Evolutionary conservation across 2,113 vertebrate species (phyloP).

Genomic region (Lamprologus sp.): DNA sequence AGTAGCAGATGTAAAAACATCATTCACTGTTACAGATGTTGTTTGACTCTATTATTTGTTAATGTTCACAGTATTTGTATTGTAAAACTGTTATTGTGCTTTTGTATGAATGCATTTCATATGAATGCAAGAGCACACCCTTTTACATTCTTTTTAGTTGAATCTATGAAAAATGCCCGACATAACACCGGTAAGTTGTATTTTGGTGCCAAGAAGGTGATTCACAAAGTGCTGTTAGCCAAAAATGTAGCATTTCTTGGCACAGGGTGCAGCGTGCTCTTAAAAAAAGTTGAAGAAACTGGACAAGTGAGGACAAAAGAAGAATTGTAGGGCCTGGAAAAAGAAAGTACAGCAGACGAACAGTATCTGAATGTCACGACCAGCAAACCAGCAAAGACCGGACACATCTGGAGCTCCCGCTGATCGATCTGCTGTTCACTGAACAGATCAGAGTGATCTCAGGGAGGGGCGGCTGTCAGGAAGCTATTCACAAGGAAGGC

Average conservation of each 20-base stretch:
- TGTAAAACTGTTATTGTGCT: not conserved
- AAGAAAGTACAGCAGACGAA: accelerated
- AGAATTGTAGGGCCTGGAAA: accelerated
- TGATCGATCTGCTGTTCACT: not conserved
- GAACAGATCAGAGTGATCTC: not conserved
- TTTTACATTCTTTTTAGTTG: not conserved
- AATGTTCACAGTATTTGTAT: not conserved
- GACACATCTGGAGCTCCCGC: not conserved
- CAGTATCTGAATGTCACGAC: accelerated
- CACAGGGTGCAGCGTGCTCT: not conserved
- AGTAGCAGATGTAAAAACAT: not conserved
- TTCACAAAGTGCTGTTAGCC: not conserved
- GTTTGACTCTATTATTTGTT: not conserved
- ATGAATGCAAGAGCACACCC: not conserved
- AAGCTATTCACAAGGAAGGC: not conserved
- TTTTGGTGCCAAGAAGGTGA: not conserved
- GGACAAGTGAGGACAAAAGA: not conserved
- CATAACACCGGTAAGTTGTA: not conserved
- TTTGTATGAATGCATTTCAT: not conserved
- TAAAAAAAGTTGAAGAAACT: not conserved
- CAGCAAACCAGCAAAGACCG: not conserved
- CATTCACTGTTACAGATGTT: not conserved
- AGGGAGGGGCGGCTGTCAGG: not conserved
- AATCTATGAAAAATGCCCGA: not conserved
- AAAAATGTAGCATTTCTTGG: not conserved